phyloP scores from a whole-genome alignment of 1,140 invertebrate genomes.

The Phymorhynchus buccinoides region DNA sequence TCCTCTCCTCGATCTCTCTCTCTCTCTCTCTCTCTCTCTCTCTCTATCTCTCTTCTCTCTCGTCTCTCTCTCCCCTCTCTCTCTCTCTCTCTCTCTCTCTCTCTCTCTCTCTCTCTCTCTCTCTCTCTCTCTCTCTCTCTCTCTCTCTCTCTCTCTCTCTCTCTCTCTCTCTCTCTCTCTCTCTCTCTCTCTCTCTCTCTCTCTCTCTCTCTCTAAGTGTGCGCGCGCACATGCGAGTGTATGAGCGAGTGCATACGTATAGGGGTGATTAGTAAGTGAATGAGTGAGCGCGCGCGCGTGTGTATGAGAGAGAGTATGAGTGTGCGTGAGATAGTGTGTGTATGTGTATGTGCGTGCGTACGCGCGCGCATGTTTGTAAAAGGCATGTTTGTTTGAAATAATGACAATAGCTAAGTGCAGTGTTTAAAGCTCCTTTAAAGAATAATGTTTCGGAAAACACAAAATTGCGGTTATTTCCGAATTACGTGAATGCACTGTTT shows the following conservation, averaged over 20 bases:
- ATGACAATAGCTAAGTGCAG: background rate
- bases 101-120: background rate
- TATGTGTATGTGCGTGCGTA: slow-evolving; percentile 21
- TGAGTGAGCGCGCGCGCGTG: background rate
- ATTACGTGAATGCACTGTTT: background rate
- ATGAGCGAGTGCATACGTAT: background rate
- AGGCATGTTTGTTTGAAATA: background rate
- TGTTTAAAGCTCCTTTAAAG: background rate
- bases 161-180: background rate
- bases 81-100: background rate
- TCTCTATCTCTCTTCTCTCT: background rate
- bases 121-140: too few species aligned
- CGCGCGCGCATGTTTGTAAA: background rate
- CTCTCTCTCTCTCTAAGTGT: too few species aligned
- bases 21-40: background rate
- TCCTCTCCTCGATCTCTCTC: background rate
- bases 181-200: background rate
- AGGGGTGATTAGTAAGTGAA: background rate
- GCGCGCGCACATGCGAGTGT: background rate
- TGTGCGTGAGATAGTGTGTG: slow-evolving; percentile 15
- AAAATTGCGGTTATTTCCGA: background rate
- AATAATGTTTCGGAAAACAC: background rate
- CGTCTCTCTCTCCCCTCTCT: background rate
- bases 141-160: too few species aligned
- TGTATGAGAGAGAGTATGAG: background rate